phyloP scores from a whole-genome alignment of 2,113 vertebrate species.

The Sprattus sprattus region DNA sequence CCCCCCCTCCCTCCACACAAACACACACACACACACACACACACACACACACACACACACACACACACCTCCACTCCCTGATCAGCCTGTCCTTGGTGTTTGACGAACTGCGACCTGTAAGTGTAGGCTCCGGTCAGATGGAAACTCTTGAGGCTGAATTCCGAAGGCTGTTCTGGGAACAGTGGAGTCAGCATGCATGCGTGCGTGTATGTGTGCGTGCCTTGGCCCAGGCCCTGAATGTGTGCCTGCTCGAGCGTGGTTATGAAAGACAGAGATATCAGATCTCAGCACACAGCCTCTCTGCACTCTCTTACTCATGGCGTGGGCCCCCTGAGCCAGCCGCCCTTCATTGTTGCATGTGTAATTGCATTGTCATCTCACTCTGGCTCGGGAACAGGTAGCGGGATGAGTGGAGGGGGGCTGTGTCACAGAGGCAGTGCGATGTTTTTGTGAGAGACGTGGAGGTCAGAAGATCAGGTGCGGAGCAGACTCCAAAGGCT shows the following conservation, averaged over 20 bases:
- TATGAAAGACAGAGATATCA: constrained; percentile 36
- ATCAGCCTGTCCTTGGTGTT: background rate
- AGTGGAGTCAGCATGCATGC: background rate
- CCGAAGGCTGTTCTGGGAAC: background rate
- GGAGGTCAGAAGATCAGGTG: constrained; percentile 37
- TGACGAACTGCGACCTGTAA: background rate
- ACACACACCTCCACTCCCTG: background rate
- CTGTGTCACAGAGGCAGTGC: background rate
- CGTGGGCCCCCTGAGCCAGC: background rate
- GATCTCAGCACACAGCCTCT: constrained; percentile 25
- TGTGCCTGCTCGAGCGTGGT: background rate
- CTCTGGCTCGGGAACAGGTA: constrained; percentile 20
- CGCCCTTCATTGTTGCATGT: constrained; percentile 19
- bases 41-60: background rate
- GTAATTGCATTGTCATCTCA: constrained; percentile 25
- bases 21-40: background rate
- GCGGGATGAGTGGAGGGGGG: background rate
- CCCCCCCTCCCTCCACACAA: background rate
- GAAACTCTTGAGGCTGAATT: background rate
- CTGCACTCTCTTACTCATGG: constrained; percentile 29
- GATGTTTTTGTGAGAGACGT: constrained; percentile 21
- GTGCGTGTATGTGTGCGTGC: background rate
- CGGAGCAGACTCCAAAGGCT: background rate
- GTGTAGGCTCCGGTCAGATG: background rate
- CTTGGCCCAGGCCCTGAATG: background rate